Percentiles rank a stretch among this genome's conserved stretches.
phyloP scores from a whole-genome alignment of 2,888 invertebrate genomes.

The Falcaria lacertinaria region DNA sequence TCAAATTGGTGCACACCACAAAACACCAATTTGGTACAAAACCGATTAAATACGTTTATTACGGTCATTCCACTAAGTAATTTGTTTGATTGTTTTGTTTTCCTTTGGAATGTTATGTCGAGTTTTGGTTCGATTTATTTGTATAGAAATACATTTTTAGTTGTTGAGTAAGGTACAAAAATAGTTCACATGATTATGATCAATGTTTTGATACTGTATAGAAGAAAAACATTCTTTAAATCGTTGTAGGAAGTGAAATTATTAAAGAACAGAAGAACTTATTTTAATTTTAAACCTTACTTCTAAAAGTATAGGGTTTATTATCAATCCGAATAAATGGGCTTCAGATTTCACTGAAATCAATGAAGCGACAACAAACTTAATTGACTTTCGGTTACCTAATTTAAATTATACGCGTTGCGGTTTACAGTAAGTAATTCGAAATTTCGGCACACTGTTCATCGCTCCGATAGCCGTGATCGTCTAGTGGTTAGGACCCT shows the following conservation, averaged over 20 bases:
- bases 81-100: conserved; percentile 18
- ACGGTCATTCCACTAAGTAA: conserved; percentile 33
- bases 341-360: too few relatives aligned
- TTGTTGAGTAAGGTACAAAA: too few relatives aligned
- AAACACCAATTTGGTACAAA: conserved; percentile 28
- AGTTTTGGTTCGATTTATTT: too few relatives aligned
- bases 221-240: too few relatives aligned
- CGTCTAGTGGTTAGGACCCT: conserved; percentile 88
- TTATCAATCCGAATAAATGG: too few relatives aligned
- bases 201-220: too few relatives aligned
- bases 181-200: too few relatives aligned
- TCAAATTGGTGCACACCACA: conserved; percentile 38
- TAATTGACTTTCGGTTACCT: background rate
- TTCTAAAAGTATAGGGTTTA: too few relatives aligned
- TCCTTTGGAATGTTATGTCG: background rate
- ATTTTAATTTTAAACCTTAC: too few relatives aligned
- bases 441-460: background rate
- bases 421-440: background rate
- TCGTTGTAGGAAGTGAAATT: too few relatives aligned
- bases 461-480: conserved; percentile 59
- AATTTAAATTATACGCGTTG: background rate
- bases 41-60: conserved; percentile 15
- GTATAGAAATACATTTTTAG: too few relatives aligned
- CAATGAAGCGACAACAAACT: background rate
- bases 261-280: too few relatives aligned